These are phyloP conservation scores for Brenthis hecate DNA, from an alignment of 2,888 invertebrate genomes.

Conservation along the genomic window DNA sequence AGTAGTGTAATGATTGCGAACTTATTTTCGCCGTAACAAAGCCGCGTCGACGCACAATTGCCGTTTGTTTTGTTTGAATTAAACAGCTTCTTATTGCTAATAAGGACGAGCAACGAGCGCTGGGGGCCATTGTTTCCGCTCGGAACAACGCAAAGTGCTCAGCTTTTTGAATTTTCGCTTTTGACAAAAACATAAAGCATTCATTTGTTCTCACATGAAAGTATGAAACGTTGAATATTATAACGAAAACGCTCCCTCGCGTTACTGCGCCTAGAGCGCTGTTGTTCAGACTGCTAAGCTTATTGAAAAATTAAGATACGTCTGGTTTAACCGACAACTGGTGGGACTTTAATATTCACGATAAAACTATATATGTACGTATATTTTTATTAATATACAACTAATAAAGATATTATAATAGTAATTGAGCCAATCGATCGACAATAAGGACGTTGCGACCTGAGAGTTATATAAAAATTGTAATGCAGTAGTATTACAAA, in stretches of 20 bases:
- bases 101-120: neutral
- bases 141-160: constrained; percentile 22
- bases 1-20: neutral
- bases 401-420: too few species aligned
- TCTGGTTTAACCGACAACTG: too few species aligned
- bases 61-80: constrained; percentile 14
- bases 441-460: too few species aligned
- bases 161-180: constrained; percentile 27
- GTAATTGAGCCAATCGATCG: too few species aligned
- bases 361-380: too few species aligned
- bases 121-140: constrained; percentile 21
- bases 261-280: constrained; percentile 2
- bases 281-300: constrained; percentile 9
- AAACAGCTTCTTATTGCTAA: constrained; percentile 17
- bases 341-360: too few species aligned
- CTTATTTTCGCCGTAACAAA: constrained; percentile 12
- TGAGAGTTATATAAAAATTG: too few species aligned
- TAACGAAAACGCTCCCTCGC: constrained; percentile 5
- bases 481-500: neutral
- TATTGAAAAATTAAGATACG: neutral
- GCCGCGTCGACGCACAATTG: constrained; percentile 11
- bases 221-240: constrained; percentile 25
- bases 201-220: constrained; percentile 24
- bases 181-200: constrained; percentile 25
- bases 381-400: too few species aligned